Percentiles rank a stretch among this genome's conserved stretches.
Conservation (phyloP, 2,797 vertebrate genomes). For the Poliocrania exsul region DNA sequence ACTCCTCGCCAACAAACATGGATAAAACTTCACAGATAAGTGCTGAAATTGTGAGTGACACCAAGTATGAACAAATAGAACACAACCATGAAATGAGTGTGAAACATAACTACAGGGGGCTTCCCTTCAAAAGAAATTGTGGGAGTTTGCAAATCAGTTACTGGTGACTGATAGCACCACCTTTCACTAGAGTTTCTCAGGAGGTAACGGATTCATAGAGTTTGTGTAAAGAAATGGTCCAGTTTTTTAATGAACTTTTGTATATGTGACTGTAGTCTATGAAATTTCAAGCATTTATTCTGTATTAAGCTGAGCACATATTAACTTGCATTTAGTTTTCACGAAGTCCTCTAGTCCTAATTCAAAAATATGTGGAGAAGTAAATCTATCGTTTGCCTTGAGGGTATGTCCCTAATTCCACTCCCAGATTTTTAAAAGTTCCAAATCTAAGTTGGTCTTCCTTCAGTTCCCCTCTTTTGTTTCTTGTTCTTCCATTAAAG, state of each 20-base stretch:
- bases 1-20: background rate
- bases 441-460: constrained; percentile 19
- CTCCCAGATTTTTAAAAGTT: background rate
- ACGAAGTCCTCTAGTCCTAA: constrained; percentile 9
- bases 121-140: background rate
- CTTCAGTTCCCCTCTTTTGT: background rate
- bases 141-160: background rate
- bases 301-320: background rate
- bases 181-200: background rate
- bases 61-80: background rate
- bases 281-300: background rate
- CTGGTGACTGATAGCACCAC: background rate
- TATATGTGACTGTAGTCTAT: background rate
- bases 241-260: background rate
- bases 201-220: background rate
- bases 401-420: constrained; percentile 19
- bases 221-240: background rate
- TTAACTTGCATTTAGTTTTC: constrained; percentile 4
- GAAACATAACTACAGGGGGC: background rate
- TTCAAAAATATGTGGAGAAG: background rate
- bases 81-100: background rate
- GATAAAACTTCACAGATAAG: background rate
- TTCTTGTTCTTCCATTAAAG: constrained; percentile 28
- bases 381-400: constrained; percentile 3
- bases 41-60: background rate